Evolutionary conservation across 1,140 invertebrate species (phyloP), one percentile per base, ranked within the genome.

Genomic region (Pachyrhynchus sulphureomaculatus): DNA sequence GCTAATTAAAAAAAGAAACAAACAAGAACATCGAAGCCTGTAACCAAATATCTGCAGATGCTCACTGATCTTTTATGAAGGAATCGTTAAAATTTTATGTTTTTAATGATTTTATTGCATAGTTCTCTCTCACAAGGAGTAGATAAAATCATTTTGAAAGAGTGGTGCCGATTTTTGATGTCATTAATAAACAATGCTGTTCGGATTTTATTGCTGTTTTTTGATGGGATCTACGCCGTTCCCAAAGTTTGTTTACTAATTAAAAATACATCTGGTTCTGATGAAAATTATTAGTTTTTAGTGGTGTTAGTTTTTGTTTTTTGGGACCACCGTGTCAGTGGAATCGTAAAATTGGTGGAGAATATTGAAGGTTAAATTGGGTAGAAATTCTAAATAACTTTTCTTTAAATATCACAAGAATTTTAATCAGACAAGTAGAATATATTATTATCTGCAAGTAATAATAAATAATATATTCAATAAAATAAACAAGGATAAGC

Each of bases 111-210:
- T 60, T 60, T 52, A 60, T 60, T 51, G 57, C 57, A 60, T 51
- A 53, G 57, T 51, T 44, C 47, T 60, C 57, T 60, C 48, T 33
- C 10, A 17, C 34, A 45, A 29, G 44, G 44, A 44, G 37, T 29
- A 13, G n/a, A 29, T 20, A 13, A 53, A 60, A 52, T 32, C 47
- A 24, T 34, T 60, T 48, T 60, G 52, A 17, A 60, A 60, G 44
- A 60, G 57, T 60, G 57, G 47, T 60, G 47, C 57, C 57, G 57
- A 60, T 60, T 60, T 60, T 60, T 53, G 57, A 60, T 58, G 55
- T 58, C 55, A 39, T 63, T 33, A 54, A 53, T 64, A 59, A 64
- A 64, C 62, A 64, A 48, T 60, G 55, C 41, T 58, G 47, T 54
- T 48, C 23, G 47, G 24, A 24, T 57, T 57, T 64, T 59, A 58